Conservation (phyloP, 92 coral and sea anemone genomes). For the Diadumene lineata region DNA sequence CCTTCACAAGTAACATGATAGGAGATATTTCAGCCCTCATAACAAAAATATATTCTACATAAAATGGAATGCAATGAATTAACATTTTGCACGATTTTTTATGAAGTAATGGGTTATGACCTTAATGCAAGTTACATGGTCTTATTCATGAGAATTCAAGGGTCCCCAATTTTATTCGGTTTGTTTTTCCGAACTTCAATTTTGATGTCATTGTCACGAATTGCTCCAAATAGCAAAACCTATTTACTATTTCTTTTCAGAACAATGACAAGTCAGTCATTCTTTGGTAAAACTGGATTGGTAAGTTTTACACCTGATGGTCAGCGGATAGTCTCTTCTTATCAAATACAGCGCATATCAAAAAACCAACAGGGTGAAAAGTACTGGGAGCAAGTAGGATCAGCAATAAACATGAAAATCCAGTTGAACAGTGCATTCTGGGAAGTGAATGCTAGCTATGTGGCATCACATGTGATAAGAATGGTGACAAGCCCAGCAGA, state of each 20-base stretch:
- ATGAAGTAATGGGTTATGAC: no score
- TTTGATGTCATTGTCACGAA: neutral
- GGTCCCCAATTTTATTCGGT: no score
- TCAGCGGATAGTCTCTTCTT: slow-evolving; percentile 34
- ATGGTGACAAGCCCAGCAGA: slow-evolving; percentile 62
- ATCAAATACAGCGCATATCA: slow-evolving; percentile 46
- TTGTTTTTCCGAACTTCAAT: no score
- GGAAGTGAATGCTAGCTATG: slow-evolving; percentile 16
- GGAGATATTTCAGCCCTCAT: no score
- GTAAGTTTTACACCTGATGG: slow-evolving; percentile 46
- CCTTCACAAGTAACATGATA: no score
- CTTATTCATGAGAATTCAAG: neutral
- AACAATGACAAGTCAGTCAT: slow-evolving; percentile 27
- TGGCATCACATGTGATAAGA: slow-evolving; percentile 30
- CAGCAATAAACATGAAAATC: slow-evolving; percentile 21
- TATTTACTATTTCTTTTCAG: slow-evolving; percentile 5
- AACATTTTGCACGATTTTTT: no score
- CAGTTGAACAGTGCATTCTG: slow-evolving; percentile 51
- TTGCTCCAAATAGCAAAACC: neutral
- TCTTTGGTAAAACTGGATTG: slow-evolving; percentile 48
- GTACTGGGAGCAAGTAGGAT: slow-evolving; percentile 57
- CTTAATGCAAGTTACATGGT: neutral
- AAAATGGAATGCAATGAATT: no score
- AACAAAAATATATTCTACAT: no score
- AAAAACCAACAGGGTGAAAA: slow-evolving; percentile 2